Evolutionary conservation across 2,113 vertebrate genomes (phyloP), one percentile per base, ranked within the genome.

Genomic region (Mirza zaza): DNA sequence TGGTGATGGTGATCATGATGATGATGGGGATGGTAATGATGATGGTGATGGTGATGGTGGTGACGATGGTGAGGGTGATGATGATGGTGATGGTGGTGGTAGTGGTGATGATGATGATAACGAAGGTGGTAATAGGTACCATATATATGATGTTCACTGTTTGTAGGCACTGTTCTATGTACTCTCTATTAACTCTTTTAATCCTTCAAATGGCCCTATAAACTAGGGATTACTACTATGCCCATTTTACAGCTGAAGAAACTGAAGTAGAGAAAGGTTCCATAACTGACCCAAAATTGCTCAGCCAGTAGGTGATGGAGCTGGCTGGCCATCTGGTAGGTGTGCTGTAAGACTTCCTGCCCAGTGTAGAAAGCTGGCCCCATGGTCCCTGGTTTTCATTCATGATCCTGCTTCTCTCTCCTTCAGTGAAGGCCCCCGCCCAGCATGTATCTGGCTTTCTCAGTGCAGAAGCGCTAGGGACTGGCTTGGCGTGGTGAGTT

Each of bases 51-150:
- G 6, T 50, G 23, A 0, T 63, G 39, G 0, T 50, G 8, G 57
- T n/a, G n/a, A n/a, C n/a, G n/a, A 5, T 27, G 45, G 1, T 79
- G 12, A 3, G 29, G 21, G 0, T 61, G 55, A 5, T 65, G 57
- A 0, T 67, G 25, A 6, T 36, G n/a, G 2, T 68, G 6, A 5
- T 67, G 13, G 0, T 59, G 8, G 2, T 81, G 1, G 1, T 39
- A 23, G 1, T 59, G 8, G 0, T 61, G 61, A 0, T 20, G 25
- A 0, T 18, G 34, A 34, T 87, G 50, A 23, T n/a, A 39, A 15
- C 48, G 39, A 2, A 18, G 55, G 8, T 63, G 50, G 42, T 57
- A 55, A 85, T 32, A 50, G 77, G 50, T 76, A 71, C 21, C 6
- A 6, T 10, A 42, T 15, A 27, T n/a, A 27, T 17, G 27, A 34